Conservation (phyloP, 2,113 vertebrate genomes). For the Serilophus lunatus region DNA sequence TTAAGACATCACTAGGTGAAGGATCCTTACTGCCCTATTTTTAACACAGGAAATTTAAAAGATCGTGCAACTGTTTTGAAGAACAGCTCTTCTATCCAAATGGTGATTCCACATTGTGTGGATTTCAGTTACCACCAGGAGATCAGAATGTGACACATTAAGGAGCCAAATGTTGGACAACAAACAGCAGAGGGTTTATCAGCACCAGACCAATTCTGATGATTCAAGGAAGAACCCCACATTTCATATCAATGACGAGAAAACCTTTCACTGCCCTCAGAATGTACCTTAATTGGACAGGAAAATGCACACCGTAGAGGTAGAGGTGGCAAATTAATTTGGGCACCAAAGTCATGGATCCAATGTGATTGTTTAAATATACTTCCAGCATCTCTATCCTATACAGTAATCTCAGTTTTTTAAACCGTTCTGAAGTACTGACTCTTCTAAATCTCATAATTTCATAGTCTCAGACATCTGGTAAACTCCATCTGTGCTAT, state of each 20-base stretch:
- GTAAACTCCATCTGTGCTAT: conserved; percentile 54
- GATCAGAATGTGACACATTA: background rate
- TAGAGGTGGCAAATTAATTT: background rate
- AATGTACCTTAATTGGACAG: background rate
- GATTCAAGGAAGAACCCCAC: background rate
- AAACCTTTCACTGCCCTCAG: background rate
- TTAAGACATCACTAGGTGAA: background rate
- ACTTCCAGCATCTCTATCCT: background rate
- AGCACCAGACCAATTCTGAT: background rate
- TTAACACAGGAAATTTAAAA: background rate
- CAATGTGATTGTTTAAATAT: background rate
- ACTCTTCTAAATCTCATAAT: conserved; percentile 6
- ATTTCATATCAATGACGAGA: background rate
- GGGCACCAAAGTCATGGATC: background rate
- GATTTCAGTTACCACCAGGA: background rate
- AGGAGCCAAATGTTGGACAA: background rate
- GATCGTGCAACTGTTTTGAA: background rate
- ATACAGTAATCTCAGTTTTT: background rate
- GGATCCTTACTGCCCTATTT: background rate
- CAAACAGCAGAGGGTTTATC: background rate
- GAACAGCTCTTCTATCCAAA: background rate
- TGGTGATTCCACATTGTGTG: background rate
- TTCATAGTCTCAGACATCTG: conserved; percentile 44
- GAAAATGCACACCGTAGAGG: background rate
- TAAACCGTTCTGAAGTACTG: background rate